Base-by-base conservation (phyloP, 2,888 invertebrate species). In the Leucophenga montana region DNA sequence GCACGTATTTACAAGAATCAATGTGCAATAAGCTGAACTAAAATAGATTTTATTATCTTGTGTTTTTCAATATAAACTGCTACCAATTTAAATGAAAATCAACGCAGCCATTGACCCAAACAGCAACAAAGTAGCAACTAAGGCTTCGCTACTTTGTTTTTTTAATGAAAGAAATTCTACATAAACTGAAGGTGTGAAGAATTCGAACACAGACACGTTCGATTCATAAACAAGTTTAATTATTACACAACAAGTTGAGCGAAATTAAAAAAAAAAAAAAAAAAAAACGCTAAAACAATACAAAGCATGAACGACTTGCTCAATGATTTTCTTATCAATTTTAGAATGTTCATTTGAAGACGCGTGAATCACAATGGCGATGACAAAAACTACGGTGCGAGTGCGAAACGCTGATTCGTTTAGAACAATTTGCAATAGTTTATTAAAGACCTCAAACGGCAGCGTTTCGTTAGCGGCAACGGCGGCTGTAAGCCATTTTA, bases 161-260 rank as follows among this genome's bases (percentile, higher is more conserved):
- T 11, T 8, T 39, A 39, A 39, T 39, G 39, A 39, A 39, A 39
- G 39, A 39, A 39, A 39, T 39, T 39, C 39, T 11, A 3, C 11
- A 39, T 39, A 39, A 39, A 39, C 39, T 8, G 39, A 39, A 39
- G 39, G 39, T 39, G 39, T 39, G 18, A 75, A 80, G 83, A 82
- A 82, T 84, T 82, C 83, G 82, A 80, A 78, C 82, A 82, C 71
- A 78, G 85, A 79, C 81, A 82, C 81, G 81, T 82, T 78, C 83
- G 74, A 67, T 69, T 75, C 76, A 75, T 77, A 83, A 81, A 82
- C 85, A 81, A 80, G 78, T 78, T 84, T 82, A 79, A 82, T 82
- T 83, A 76, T 82, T 82, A 84, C 81, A 82, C 83, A 82, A 82
- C 81, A 82, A 74, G 85, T 73, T 65, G 72, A 69, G 78, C 78